Percentiles rank a stretch among this genome's conserved stretches.
Conservation (phyloP, 2,113 vertebrate genomes). For the Anhinga rufa region DNA sequence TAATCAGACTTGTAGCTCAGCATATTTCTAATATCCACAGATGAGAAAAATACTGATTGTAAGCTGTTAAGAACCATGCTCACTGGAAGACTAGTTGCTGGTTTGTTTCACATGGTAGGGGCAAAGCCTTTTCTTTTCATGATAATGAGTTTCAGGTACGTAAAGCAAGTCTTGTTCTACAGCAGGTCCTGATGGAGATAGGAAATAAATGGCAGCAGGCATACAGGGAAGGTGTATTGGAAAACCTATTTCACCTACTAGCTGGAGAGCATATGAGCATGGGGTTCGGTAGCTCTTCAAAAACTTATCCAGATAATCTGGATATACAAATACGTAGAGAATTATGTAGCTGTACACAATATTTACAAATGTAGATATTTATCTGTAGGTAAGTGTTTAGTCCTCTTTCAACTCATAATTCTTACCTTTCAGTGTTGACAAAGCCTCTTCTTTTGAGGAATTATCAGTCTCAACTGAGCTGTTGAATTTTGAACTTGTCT, state of each 20-base stretch:
- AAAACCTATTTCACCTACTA: not conserved
- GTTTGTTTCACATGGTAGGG: not conserved
- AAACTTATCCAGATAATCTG: not conserved
- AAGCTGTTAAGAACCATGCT: not conserved
- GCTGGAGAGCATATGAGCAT: not conserved
- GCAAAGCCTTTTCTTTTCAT: not conserved
- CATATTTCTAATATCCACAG: not conserved
- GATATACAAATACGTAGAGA: not conserved
- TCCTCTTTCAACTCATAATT: not conserved
- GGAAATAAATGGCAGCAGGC: not conserved
- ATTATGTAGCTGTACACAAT: not conserved
- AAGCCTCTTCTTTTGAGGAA: not conserved
- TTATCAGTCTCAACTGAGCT: not conserved
- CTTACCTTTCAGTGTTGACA: not conserved
- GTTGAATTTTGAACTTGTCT: not conserved
- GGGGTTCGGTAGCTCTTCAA: not conserved
- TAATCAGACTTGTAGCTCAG: not conserved
- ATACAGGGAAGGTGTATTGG: not conserved
- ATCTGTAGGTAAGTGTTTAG: not conserved
- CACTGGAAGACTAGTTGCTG: not conserved
- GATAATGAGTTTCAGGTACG: not conserved
- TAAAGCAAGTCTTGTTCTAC: not conserved
- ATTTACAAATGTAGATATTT: not conserved
- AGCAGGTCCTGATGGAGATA: not conserved
- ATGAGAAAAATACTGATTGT: not conserved